Conservation (phyloP, 2,888 invertebrate genomes). For the Amphimallon solstitiale region DNA sequence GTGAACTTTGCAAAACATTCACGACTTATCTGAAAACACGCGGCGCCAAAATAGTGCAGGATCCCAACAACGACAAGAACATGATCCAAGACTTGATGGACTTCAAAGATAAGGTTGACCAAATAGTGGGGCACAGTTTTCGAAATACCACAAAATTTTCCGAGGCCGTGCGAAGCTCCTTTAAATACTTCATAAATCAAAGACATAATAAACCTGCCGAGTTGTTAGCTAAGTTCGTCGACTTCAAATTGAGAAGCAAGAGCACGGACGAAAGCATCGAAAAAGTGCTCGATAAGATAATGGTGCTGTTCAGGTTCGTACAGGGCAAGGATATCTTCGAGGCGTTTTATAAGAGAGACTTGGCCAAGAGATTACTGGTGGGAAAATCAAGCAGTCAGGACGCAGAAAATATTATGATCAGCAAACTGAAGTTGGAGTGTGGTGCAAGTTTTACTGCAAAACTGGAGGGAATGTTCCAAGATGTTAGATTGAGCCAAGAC, state of each 20-base stretch:
- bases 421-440: slow-evolving; percentile 97
- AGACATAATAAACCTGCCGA: slow-evolving; percentile 97
- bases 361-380: slow-evolving; percentile 93
- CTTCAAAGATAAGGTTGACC: slow-evolving; percentile 96
- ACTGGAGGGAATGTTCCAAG: slow-evolving; percentile 99
- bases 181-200: slow-evolving; percentile 96
- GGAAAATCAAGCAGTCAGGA: slow-evolving; percentile 98
- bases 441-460: slow-evolving; percentile 98
- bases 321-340: slow-evolving; percentile 99
- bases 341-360: slow-evolving; percentile 98
- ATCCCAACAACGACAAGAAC: slow-evolving; percentile 89
- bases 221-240: slow-evolving; percentile 97
- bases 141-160: slow-evolving; percentile 89
- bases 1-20: slow-evolving; percentile 85
- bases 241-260: slow-evolving; percentile 91
- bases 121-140: slow-evolving; percentile 88
- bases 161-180: slow-evolving; percentile 92
- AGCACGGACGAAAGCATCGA: slow-evolving; percentile 97
- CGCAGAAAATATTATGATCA: slow-evolving; percentile 98
- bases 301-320: slow-evolving; percentile 97
- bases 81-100: slow-evolving; percentile 95
- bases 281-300: slow-evolving; percentile 91
- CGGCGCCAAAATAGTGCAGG: slow-evolving; percentile 91
- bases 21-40: slow-evolving; percentile 93
- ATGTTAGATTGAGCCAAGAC: slow-evolving; percentile 96